These are phyloP conservation scores for Drosophila ochracea DNA, from an alignment of 2,888 invertebrate genomes.

Conservation along the genomic window DNA sequence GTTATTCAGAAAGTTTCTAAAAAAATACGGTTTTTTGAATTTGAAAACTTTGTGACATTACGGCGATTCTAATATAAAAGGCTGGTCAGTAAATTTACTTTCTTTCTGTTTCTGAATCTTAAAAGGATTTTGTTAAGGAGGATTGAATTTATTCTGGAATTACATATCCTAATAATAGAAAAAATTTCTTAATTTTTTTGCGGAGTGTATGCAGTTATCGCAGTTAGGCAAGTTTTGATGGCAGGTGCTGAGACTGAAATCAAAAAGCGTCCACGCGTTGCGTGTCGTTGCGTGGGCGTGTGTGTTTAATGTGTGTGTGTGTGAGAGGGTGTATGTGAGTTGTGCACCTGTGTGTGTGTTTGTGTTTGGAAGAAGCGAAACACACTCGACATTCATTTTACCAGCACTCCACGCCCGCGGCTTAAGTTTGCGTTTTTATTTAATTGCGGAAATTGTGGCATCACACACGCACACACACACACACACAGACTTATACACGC, in stretches of 20 bases:
- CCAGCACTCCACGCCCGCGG: conserved; percentile 53
- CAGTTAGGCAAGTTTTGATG: conserved; percentile 32
- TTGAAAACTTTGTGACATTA: too few species aligned
- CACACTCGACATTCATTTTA: conserved; percentile 72
- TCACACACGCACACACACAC: conserved; percentile 59
- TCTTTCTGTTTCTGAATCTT: not conserved
- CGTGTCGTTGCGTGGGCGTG: conserved; percentile 62
- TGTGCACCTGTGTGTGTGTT: conserved; percentile 17
- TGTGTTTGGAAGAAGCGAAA: conserved; percentile 52
- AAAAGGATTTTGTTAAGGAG: not conserved
- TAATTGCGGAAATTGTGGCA: conserved; percentile 80
- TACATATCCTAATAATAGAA: too few species aligned
- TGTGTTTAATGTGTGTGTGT: conserved; percentile 11
- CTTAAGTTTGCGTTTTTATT: conserved; percentile 81
- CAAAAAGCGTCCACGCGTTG: conserved; percentile 80
- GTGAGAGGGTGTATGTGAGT: conserved; percentile 10
- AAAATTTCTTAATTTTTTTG: not conserved
- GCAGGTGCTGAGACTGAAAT: conserved; percentile 67
- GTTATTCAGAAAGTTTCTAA: not conserved
- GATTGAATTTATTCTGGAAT: not conserved
- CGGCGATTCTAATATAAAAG: not conserved
- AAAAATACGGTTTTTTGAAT: not conserved
- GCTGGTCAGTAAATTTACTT: not conserved
- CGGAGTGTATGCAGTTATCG: not conserved
- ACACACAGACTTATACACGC: conserved; percentile 18